A percentile compares a stretch with the other conserved stretches of the same genome.
Evolutionary conservation across 2,888 invertebrate species (phyloP).

Genomic region (Leptopilina drosophilae): DNA sequence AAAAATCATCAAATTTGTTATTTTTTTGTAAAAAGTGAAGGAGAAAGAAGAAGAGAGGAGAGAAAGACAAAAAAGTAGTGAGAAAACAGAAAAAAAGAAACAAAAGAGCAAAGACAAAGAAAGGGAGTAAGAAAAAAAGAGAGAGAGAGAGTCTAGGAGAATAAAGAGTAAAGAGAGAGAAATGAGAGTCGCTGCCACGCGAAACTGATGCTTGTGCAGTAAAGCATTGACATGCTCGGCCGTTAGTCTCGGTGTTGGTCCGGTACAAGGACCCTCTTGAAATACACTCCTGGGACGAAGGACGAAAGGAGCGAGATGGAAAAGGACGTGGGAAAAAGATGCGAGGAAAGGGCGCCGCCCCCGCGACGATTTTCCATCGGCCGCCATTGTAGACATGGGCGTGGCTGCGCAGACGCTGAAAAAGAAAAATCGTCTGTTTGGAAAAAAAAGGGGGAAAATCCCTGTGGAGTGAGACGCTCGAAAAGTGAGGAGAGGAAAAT

Average conservation of each 20-base stretch:
- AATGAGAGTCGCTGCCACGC: neutral
- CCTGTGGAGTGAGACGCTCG: conserved; percentile 51
- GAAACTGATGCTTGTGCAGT: neutral
- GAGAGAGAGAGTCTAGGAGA: neutral
- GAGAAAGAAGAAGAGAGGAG: too few relatives aligned
- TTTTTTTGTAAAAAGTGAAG: too few relatives aligned
- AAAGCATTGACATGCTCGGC: neutral
- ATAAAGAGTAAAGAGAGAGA: neutral
- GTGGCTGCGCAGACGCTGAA: conserved; percentile 75
- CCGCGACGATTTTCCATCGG: conserved; percentile 69
- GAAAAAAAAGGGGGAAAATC: conserved; percentile 51
- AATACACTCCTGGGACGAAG: conserved; percentile 71
- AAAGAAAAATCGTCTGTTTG: conserved; percentile 67
- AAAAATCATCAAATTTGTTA: too few relatives aligned
- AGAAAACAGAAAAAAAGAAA: too few relatives aligned
- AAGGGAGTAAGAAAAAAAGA: too few relatives aligned
- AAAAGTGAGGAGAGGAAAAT: conserved; percentile 50
- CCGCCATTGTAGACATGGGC: conserved; percentile 74
- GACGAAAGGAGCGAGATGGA: conserved; percentile 42
- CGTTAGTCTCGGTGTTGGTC: conserved; percentile 24
- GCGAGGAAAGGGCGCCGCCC: conserved; percentile 69
- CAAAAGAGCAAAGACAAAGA: too few relatives aligned
- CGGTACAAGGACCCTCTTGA: conserved; percentile 64
- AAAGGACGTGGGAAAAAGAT: conserved; percentile 41
- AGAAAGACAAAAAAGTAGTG: too few relatives aligned